Conservation (phyloP, 2,797 vertebrate genomes). For the Xyrichtys novacula region DNA sequence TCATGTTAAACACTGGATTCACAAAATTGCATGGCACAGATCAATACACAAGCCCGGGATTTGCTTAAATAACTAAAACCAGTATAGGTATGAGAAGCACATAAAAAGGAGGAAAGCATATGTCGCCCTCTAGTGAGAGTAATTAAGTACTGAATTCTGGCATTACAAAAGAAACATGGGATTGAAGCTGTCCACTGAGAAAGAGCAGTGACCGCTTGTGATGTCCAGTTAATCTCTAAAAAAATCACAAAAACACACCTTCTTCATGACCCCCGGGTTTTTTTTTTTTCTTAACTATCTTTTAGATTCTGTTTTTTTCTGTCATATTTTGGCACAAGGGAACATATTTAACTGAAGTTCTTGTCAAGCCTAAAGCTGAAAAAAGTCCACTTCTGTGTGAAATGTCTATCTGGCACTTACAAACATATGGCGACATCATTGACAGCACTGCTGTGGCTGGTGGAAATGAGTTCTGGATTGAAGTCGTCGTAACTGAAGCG, state of each 20-base stretch:
- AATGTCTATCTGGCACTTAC: constrained; percentile 81
- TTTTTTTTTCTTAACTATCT: too few species aligned
- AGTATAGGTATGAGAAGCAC: not conserved
- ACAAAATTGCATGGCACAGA: not conserved
- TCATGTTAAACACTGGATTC: not conserved
- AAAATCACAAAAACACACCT: too few species aligned
- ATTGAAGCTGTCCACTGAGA: not conserved
- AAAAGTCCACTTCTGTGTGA: not conserved
- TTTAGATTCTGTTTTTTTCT: too few species aligned
- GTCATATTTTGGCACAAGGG: too few species aligned
- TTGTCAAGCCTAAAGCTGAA: too few species aligned
- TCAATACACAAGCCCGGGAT: not conserved
- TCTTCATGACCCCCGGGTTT: too few species aligned
- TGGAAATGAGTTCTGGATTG: constrained; percentile 86
- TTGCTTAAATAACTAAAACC: not conserved
- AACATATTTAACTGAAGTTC: too few species aligned
- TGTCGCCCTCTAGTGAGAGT: constrained; percentile 65
- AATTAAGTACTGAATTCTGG: constrained; percentile 24
- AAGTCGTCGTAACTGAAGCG: constrained; percentile 83
- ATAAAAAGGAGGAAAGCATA: constrained; percentile 11
- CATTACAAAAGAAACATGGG: not conserved
- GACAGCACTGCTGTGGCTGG: constrained; percentile 87
- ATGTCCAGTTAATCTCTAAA: too few species aligned
- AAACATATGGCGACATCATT: constrained; percentile 86
- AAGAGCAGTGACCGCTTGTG: not conserved